Conservation (phyloP, 2,797 vertebrate species). For the Anableps anableps region DNA sequence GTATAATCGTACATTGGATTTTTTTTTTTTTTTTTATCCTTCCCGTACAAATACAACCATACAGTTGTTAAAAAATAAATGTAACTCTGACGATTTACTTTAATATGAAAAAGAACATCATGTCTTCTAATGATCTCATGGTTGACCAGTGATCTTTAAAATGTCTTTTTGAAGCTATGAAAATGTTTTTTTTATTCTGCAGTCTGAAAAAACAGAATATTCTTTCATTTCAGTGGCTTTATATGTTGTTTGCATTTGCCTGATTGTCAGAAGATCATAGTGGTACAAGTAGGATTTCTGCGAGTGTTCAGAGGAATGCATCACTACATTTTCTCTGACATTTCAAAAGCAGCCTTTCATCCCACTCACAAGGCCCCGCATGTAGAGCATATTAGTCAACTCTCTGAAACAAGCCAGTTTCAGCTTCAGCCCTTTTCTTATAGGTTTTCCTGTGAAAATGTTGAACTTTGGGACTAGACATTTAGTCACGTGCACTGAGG, state of each 20-base stretch:
- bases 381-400: constrained; percentile 59
- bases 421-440: constrained; percentile 51
- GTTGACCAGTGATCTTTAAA: neutral
- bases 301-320: constrained; percentile 22
- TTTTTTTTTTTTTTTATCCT: neutral
- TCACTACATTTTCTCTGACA: constrained; percentile 45
- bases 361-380: constrained; percentile 37
- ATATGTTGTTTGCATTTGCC: neutral
- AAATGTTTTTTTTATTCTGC: neutral
- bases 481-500: constrained; percentile 33
- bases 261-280: constrained; percentile 8
- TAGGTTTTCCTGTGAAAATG: constrained; percentile 49
- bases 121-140: neutral
- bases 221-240: neutral
- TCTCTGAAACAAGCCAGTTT: constrained; percentile 58
- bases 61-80: neutral
- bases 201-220: neutral
- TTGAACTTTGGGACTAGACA: constrained; percentile 45
- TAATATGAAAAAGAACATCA: neutral
- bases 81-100: neutral
- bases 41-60: neutral
- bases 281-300: constrained; percentile 1
- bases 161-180: neutral
- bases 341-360: constrained; percentile 67
- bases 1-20: too few relatives aligned